Evolutionary conservation across 2,797 vertebrate genomes (phyloP).

Genomic region (Coluber constrictor): DNA sequence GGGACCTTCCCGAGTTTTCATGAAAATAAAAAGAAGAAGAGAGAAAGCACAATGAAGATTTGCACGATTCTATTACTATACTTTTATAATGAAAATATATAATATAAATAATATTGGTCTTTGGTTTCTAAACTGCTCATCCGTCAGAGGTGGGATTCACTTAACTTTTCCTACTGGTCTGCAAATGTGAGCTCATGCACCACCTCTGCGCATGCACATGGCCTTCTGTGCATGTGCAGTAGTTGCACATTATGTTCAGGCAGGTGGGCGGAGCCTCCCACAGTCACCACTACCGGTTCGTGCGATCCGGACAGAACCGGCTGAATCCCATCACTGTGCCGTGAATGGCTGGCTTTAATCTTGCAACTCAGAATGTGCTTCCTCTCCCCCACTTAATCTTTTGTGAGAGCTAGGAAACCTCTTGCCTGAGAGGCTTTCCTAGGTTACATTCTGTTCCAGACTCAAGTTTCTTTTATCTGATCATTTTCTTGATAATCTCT

Average conservation of each 20-base stretch:
- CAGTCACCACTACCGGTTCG: no score
- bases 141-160: no score
- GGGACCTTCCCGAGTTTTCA: not conserved
- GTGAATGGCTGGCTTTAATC: not conserved
- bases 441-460: not conserved
- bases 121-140: not conserved
- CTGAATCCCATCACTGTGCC: not conserved
- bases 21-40: not conserved
- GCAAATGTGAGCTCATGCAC: no score
- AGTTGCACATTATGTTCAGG: no score
- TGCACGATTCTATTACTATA: not conserved
- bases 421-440: not conserved
- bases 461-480: not conserved
- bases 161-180: no score
- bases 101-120: not conserved
- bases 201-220: no score
- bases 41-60: not conserved
- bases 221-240: no score
- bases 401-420: not conserved
- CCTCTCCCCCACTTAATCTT: not conserved
- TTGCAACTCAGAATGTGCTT: not conserved
- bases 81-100: not conserved
- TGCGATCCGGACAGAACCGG: no score
- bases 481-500: not conserved
- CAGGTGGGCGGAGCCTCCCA: no score